Percentiles rank a stretch among this genome's conserved stretches.
Evolutionary conservation across 1,140 invertebrate species (phyloP).

Genomic region (Eulimnadia texana): DNA sequence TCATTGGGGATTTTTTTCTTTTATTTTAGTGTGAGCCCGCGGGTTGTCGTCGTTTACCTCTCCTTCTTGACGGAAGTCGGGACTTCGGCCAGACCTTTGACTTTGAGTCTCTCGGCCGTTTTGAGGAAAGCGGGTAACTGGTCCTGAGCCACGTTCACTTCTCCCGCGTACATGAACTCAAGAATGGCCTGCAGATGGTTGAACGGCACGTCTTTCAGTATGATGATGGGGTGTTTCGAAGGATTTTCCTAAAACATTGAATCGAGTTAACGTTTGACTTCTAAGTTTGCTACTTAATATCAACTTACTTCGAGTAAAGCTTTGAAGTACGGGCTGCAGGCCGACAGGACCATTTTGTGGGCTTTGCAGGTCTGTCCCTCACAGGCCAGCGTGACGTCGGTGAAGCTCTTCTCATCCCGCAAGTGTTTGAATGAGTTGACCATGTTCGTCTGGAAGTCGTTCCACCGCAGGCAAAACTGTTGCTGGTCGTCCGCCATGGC

Average conservation of each 20-base stretch:
- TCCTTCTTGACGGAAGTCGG: conserved; percentile 58
- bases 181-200: conserved; percentile 80
- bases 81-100: conserved; percentile 74
- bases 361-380: conserved; percentile 87
- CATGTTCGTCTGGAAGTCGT: conserved; percentile 93
- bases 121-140: conserved; percentile 83
- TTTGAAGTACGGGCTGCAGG: conserved; percentile 86
- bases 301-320: conserved; percentile 59
- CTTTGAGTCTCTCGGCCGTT: conserved; percentile 82
- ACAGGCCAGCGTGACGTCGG: conserved; percentile 79
- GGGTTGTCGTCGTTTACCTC: conserved; percentile 29
- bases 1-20: background rate
- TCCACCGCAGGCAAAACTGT: conserved; percentile 94
- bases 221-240: conserved; percentile 88
- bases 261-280: background rate
- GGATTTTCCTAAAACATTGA: conserved; percentile 60
- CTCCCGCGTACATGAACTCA: conserved; percentile 91
- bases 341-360: conserved; percentile 86
- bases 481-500: conserved; percentile 64
- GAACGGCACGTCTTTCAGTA: conserved; percentile 84
- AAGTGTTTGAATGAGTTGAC: conserved; percentile 82
- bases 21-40: background rate
- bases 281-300: background rate
- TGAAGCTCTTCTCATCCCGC: conserved; percentile 82
- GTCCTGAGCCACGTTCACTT: conserved; percentile 90